phyloP scores from a whole-genome alignment of 2,113 vertebrate species.

The Paradoxurus hermaphroditus region DNA sequence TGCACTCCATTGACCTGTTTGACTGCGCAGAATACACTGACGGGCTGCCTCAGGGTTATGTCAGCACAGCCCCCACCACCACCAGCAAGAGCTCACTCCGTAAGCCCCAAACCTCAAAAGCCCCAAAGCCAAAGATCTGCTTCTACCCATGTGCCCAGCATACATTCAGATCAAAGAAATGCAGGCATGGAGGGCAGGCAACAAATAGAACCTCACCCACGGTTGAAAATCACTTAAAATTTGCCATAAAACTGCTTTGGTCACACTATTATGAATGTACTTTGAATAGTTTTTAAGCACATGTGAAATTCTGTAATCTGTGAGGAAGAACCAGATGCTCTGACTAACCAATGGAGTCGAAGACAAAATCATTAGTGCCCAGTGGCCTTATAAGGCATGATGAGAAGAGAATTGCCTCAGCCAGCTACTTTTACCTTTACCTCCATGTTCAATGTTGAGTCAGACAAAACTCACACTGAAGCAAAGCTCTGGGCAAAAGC shows the following conservation, averaged over 20 bases:
- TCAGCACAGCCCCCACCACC: background rate
- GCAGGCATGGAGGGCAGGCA: background rate
- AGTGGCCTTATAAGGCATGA: background rate
- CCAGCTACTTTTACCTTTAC: background rate
- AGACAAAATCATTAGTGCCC: constrained; percentile 4
- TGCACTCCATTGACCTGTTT: constrained; percentile 14
- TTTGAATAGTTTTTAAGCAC: background rate
- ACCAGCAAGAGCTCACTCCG: background rate
- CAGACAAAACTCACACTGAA: background rate
- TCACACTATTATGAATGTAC: background rate
- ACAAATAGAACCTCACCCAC: background rate
- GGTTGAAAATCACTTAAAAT: background rate
- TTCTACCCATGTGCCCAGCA: background rate
- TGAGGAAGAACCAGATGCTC: background rate
- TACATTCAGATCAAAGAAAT: background rate
- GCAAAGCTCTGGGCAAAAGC: background rate
- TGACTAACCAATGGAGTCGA: background rate
- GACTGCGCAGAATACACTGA: background rate
- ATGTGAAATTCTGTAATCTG: background rate
- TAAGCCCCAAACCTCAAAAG: constrained; percentile 28
- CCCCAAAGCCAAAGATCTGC: constrained; percentile 14
- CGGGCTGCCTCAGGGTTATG: background rate
- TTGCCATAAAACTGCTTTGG: background rate
- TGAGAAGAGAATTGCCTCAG: background rate
- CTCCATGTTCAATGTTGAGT: background rate